These are phyloP conservation scores for Typhlomys cinereus DNA, from an alignment of 2,113 vertebrate genomes.

Conservation along the genomic window DNA sequence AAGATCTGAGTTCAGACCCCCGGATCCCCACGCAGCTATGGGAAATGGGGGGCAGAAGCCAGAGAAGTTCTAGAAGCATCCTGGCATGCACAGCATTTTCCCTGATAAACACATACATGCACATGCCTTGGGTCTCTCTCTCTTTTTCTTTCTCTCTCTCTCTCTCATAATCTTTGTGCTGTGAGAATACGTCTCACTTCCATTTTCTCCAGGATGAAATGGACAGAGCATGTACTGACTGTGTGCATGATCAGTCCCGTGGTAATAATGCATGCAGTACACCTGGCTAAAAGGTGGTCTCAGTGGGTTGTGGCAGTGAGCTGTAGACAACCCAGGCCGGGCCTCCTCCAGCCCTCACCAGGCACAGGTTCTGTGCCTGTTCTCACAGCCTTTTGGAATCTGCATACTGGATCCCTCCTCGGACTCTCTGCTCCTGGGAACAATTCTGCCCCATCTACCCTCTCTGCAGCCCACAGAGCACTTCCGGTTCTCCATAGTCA, in stretches of 20 bases:
- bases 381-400: neutral
- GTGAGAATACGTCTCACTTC: constrained; percentile 26
- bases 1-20: no score
- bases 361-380: neutral
- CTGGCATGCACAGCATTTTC: no score
- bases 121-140: no score
- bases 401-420: neutral
- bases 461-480: neutral
- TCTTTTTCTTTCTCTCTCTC: no score
- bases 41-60: no score
- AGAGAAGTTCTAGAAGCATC: no score
- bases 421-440: neutral
- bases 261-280: neutral
- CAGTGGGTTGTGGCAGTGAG: neutral
- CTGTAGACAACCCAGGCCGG: constrained; percentile 5
- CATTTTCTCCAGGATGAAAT: neutral
- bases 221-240: neutral
- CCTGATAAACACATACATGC: no score
- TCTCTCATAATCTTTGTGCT: no score
- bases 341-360: neutral
- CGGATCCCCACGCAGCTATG: no score
- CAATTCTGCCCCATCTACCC: neutral
- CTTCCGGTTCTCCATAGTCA: neutral
- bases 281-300: neutral
- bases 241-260: neutral